phyloP scores from a whole-genome alignment of 2,888 invertebrate genomes.

The Antheraea assamensis region DNA sequence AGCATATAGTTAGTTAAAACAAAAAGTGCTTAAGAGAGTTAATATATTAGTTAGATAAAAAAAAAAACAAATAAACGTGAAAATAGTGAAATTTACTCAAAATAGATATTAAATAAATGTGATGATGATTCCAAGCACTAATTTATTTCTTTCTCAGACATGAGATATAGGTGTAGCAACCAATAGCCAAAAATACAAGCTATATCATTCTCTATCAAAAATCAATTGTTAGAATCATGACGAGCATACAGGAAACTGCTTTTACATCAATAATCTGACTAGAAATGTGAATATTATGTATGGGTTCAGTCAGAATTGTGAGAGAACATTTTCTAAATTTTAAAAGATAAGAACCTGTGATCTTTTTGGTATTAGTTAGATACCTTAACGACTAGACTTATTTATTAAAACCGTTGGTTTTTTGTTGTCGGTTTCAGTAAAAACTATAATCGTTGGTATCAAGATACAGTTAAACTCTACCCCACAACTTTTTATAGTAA shows the following conservation, averaged over 20 bases:
- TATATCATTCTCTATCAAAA: background rate
- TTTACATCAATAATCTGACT: background rate
- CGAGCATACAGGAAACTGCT: background rate
- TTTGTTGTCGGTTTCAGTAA: conserved; percentile 18
- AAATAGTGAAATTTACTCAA: no score
- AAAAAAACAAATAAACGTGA: no score
- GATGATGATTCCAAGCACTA: no score
- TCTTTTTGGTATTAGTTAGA: background rate
- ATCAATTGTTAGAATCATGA: background rate
- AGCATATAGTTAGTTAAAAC: no score
- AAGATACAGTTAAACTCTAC: conserved; percentile 37
- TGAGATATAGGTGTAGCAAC: background rate
- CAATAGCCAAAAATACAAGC: background rate
- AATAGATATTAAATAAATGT: no score
- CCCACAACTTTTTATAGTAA: conserved; percentile 57
- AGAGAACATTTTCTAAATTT: background rate
- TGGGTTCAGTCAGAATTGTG: background rate
- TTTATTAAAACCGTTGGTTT: background rate
- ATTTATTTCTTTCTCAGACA: no score
- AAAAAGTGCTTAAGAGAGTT: no score
- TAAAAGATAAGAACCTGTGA: background rate
- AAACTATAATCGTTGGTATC: conserved; percentile 21
- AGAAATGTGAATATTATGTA: background rate
- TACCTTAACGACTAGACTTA: background rate
- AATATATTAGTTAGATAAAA: no score